Percentiles rank a stretch among this genome's conserved stretches.
phyloP scores from a whole-genome alignment of 2,888 invertebrate species.

The Orthosia gothica region DNA sequence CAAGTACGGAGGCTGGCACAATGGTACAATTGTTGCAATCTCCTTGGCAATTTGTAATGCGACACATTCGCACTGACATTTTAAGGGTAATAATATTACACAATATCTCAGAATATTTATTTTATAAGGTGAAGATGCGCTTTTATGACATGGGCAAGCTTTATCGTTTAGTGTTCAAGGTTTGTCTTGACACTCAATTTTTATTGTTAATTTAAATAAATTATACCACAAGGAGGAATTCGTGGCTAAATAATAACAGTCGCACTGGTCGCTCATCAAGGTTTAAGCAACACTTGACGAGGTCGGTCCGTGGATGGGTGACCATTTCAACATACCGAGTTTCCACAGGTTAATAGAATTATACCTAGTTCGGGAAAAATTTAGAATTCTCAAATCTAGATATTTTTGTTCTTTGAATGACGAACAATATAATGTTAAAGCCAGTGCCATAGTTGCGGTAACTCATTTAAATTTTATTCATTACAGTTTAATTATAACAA shows the following conservation, averaged over 20 bases:
- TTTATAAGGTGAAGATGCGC: slow-evolving; percentile 64
- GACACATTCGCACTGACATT: slow-evolving; percentile 76
- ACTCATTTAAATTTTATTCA: not conserved
- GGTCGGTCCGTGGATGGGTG: too few relatives aligned
- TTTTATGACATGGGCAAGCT: slow-evolving; percentile 28
- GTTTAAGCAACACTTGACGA: too few relatives aligned
- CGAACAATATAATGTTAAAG: not conserved
- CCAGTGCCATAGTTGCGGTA: not conserved
- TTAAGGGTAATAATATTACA: slow-evolving; percentile 73
- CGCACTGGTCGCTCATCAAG: too few relatives aligned
- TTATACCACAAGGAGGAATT: too few relatives aligned
- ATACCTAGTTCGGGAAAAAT: not conserved
- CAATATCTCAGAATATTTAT: slow-evolving; percentile 67
- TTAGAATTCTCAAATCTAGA: not conserved
- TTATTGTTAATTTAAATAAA: not conserved
- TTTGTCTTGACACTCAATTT: not conserved
- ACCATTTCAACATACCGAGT: too few relatives aligned
- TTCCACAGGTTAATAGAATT: too few relatives aligned
- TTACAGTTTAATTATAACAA: slow-evolving; percentile 6
- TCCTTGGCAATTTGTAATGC: slow-evolving; percentile 77
- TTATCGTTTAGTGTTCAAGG: slow-evolving; percentile 12
- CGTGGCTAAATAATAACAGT: too few relatives aligned
- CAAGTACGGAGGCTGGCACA: slow-evolving; percentile 82
- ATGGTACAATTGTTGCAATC: slow-evolving; percentile 78
- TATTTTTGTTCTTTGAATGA: not conserved